A percentile compares a stretch with the other conserved stretches of the same genome.
phyloP scores from a whole-genome alignment of 2,797 vertebrate genomes.

The Phyllotis vaccarum region DNA sequence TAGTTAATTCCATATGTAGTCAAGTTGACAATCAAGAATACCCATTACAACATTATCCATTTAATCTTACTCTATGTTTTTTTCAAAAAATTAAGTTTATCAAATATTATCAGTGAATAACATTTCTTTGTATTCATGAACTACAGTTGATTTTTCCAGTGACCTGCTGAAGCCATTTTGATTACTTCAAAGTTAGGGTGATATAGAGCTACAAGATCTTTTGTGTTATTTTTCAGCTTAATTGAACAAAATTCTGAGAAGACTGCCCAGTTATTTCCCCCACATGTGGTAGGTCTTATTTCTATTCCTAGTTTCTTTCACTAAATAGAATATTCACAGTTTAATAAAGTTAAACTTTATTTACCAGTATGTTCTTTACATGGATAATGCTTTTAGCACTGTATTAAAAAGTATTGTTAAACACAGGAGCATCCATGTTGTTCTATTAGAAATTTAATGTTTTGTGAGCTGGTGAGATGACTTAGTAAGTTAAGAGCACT shows the following conservation, averaged over 20 bases:
- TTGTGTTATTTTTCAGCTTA: constrained; percentile 14
- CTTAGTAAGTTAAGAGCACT: no score
- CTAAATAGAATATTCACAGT: background rate
- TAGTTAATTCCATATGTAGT: background rate
- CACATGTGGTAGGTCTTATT: background rate
- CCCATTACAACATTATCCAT: background rate
- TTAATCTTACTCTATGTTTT: constrained; percentile 1
- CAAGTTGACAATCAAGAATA: background rate
- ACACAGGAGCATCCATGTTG: background rate
- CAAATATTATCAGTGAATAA: background rate
- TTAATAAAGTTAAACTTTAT: background rate
- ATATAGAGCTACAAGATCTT: constrained; percentile 21
- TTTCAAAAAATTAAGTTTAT: constrained; percentile 4
- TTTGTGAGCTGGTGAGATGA: no score
- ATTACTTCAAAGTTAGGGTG: background rate
- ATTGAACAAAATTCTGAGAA: background rate
- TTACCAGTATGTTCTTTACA: background rate
- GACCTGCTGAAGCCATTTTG: background rate
- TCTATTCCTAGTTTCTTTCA: background rate
- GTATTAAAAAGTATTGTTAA: background rate
- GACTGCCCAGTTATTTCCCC: background rate
- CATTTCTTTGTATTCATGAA: background rate
- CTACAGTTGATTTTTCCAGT: background rate
- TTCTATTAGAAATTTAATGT: background rate
- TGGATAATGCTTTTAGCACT: background rate